A percentile compares a stretch with the other conserved stretches of the same genome.
Conservation (phyloP, 2,888 invertebrate species). For the Platypus cylindrus region DNA sequence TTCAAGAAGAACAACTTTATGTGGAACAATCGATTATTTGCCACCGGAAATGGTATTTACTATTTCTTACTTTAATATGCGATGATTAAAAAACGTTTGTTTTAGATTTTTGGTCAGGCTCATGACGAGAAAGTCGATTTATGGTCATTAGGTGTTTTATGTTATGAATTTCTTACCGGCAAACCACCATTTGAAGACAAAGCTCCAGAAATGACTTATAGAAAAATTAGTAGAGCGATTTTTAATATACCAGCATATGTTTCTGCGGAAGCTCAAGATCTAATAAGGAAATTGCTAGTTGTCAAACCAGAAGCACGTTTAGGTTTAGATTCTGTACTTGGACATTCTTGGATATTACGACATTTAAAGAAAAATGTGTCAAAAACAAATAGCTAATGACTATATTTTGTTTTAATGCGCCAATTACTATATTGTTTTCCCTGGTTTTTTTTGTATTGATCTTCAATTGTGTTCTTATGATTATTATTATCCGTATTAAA, state of each 20-base stretch:
- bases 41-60: conserved; percentile 91
- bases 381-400: too few relatives aligned
- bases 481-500: too few relatives aligned
- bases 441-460: too few relatives aligned
- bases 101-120: conserved; percentile 13
- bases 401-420: too few relatives aligned
- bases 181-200: conserved; percentile 84
- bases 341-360: conserved; percentile 51
- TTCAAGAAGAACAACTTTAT: conserved; percentile 72
- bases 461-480: too few relatives aligned
- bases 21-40: conserved; percentile 90
- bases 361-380: conserved; percentile 3
- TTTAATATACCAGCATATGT: conserved; percentile 50
- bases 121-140: conserved; percentile 16
- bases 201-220: conserved; percentile 55
- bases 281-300: conserved; percentile 57
- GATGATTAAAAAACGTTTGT: conserved; percentile 1
- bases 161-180: conserved; percentile 90
- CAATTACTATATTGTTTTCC: too few relatives aligned
- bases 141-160: conserved; percentile 41
- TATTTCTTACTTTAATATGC: too few relatives aligned
- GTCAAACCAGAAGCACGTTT: conserved; percentile 51
- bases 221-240: conserved; percentile 11
- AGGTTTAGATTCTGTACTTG: conserved; percentile 52
- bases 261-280: conserved; percentile 56